phyloP scores from a whole-genome alignment of 2,797 vertebrate genomes.

The Darevskia nairensis region DNA sequence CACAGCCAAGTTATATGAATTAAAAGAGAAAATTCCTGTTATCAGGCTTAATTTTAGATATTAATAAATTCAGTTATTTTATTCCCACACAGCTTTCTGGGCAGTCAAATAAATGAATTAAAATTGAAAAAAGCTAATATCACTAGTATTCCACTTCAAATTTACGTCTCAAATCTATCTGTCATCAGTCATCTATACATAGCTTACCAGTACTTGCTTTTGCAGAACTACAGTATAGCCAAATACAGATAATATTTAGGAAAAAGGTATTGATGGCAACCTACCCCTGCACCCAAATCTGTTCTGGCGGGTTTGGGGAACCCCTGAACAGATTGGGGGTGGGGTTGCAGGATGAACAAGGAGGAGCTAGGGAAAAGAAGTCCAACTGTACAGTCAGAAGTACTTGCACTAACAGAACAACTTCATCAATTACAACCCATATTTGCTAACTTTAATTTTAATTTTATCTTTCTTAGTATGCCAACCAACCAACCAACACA shows the following conservation, averaged over 20 bases:
- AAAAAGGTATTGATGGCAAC: neutral
- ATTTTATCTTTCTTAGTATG: too few species aligned
- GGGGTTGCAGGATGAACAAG: too few species aligned
- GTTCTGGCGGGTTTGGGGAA: too few species aligned
- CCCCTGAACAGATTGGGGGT: too few species aligned
- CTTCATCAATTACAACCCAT: too few species aligned
- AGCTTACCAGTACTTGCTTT: neutral
- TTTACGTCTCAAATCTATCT: neutral
- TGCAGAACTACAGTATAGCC: neutral
- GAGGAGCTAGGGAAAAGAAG: too few species aligned
- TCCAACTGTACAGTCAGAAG: too few species aligned
- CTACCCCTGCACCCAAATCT: too few species aligned
- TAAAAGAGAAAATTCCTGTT: conserved; percentile 37
- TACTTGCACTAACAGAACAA: too few species aligned
- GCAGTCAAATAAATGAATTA: conserved; percentile 38
- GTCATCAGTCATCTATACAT: neutral
- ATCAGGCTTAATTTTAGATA: conserved; percentile 64
- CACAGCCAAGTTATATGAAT: conserved; percentile 38
- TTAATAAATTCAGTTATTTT: conserved; percentile 47
- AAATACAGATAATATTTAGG: neutral
- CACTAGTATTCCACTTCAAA: neutral
- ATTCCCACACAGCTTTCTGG: conserved; percentile 33
- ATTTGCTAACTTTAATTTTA: too few species aligned
- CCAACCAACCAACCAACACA: too few species aligned
- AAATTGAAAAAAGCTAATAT: conserved; percentile 41